Evolutionary conservation across 2,888 invertebrate species (phyloP), one percentile per base, ranked within the genome.

Genomic region (Pseudococcus longispinus): DNA sequence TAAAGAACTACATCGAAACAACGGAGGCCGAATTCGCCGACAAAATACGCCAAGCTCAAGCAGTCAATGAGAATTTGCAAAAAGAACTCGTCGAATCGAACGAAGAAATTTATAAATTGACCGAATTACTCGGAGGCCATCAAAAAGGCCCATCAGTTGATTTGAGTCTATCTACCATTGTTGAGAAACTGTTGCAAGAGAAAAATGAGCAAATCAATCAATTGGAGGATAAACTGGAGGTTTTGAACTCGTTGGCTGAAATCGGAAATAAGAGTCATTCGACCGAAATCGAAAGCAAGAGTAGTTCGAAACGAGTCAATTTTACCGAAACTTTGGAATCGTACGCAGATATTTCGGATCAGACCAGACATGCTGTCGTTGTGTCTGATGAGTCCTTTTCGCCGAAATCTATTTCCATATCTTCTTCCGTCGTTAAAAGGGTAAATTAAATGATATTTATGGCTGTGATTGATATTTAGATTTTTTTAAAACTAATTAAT

Each of bases 311-410:
- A 32, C 44, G 55, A 6, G 86, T 77, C 32, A 86, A 77, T 80
- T 86, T 86, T 11, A 77, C 74, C 18, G 86, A 86, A 18, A 80
- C 42, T 51, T 55, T 77, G 29, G 86, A 86, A 29, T 86, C 86
- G 3, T 86, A 51, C 37, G 37, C 11, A 11, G 80, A 86, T 80
- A 11, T 80, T 0, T 80, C 77, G n/a, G 86, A 86, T 51, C 77
- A 77, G 4, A 51, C 86, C n/a, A 86, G 86, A 55, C 77, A 80
- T 8, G 86, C 86, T 18, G 77, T 46, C 26, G 74, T 46, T 18
- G 74, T 74, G 18, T 37, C 70, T 5, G 85, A 85, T 20, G 5
- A 74, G 1, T 85, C 85, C 2, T 15, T 65, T n/a, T 60, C 65
- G 44, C 85, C 85, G 23, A 60, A 44, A 37, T 85, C n/a, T 42